These are phyloP conservation scores for Epistrophe grossulariae DNA, from an alignment of 2,888 invertebrate species.

Conservation along the genomic window DNA sequence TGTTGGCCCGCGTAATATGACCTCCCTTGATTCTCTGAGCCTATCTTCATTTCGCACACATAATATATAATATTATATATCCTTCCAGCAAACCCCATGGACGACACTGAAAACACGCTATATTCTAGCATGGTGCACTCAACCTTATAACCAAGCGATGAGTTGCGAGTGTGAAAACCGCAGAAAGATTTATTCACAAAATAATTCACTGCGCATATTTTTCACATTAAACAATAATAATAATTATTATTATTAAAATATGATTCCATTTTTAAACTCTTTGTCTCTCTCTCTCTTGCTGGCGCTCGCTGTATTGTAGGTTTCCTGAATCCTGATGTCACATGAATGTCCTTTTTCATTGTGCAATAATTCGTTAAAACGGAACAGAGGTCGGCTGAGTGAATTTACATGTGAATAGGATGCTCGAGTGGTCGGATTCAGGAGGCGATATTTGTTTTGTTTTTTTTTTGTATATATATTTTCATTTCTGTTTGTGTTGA, in stretches of 20 bases:
- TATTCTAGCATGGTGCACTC: conserved; percentile 43
- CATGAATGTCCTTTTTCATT: conserved; percentile 43
- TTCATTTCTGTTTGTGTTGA: not conserved
- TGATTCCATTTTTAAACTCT: conserved; percentile 66
- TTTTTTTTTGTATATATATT: not conserved
- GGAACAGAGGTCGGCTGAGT: conserved; percentile 67
- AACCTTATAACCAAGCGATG: conserved; percentile 76
- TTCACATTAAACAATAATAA: conserved; percentile 80
- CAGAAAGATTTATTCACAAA: conserved; percentile 80
- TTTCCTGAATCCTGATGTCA: conserved; percentile 2
- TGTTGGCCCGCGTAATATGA: conserved; percentile 71
- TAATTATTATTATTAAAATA: conserved; percentile 81
- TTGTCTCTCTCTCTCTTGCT: conserved; percentile 22
- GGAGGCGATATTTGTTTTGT: conserved; percentile 63
- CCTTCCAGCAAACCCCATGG: conserved; percentile 32
- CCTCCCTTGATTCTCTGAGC: conserved; percentile 47
- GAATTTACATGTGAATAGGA: conserved; percentile 75
- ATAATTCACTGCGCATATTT: conserved; percentile 78
- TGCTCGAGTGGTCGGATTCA: conserved; percentile 67
- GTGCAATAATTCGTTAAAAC: conserved; percentile 57
- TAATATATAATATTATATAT: not conserved
- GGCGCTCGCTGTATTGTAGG: no score
- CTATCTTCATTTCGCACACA: conserved; percentile 55
- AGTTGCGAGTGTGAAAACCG: conserved; percentile 77
- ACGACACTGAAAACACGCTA: conserved; percentile 4